A percentile compares a stretch with the other conserved stretches of the same genome.
These are phyloP conservation scores for Scatophagus argus DNA, from an alignment of 2,113 vertebrate species.

Conservation along the genomic window DNA sequence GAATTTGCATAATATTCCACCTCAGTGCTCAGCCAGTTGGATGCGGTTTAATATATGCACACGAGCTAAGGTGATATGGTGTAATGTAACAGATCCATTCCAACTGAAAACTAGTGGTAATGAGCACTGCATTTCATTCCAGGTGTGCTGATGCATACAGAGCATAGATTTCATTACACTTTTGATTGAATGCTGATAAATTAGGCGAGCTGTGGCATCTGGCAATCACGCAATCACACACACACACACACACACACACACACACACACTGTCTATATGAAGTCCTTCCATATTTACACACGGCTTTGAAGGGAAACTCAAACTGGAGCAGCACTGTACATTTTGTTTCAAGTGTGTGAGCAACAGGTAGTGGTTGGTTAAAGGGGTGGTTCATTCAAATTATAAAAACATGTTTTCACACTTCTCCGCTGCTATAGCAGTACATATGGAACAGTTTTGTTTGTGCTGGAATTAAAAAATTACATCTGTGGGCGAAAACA, in stretches of 20 bases:
- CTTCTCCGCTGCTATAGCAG: not conserved
- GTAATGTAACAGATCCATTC: constrained; percentile 64
- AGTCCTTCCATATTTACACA: constrained; percentile 35
- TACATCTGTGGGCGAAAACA: too few species aligned
- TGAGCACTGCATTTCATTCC: constrained; percentile 60
- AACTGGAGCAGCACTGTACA: not conserved
- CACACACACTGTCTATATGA: constrained; percentile 3
- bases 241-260: too few species aligned
- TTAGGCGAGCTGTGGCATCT: constrained; percentile 50
- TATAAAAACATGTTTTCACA: constrained; percentile 4
- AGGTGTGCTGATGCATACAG: constrained; percentile 63
- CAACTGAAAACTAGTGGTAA: constrained; percentile 60
- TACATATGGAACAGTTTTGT: not conserved
- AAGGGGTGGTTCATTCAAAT: constrained; percentile 5
- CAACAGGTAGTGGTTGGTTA: not conserved
- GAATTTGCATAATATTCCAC: constrained; percentile 80
- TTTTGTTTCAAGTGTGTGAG: constrained; percentile 4
- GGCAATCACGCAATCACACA: too few species aligned
- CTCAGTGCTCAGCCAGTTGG: constrained; percentile 71
- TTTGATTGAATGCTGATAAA: constrained; percentile 64
- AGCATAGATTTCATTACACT: constrained; percentile 65
- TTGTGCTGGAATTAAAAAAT: too few species aligned
- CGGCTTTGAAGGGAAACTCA: constrained; percentile 26
- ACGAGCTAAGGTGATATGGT: constrained; percentile 49
- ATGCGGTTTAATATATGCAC: constrained; percentile 66